Conservation (phyloP, 2,797 vertebrate species). For the Saxicola maurus region DNA sequence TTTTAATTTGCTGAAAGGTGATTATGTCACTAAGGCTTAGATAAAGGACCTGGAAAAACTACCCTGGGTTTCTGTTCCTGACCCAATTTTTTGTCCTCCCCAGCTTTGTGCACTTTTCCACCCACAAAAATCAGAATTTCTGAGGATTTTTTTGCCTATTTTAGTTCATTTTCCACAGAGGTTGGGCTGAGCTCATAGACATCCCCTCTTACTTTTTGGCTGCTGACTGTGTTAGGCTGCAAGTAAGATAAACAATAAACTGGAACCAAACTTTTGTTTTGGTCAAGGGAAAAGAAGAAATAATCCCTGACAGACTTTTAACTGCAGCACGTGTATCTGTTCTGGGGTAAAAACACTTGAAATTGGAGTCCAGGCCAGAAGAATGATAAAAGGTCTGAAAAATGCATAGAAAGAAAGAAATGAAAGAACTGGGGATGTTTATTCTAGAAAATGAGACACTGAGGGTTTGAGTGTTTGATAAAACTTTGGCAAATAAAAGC, state of each 20-base stretch:
- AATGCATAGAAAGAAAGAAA: accelerated
- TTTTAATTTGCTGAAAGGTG: neutral
- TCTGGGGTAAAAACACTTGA: neutral
- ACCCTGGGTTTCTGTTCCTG: neutral
- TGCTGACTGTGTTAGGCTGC: neutral
- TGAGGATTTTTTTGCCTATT: neutral
- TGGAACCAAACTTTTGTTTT: neutral
- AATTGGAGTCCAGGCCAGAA: neutral
- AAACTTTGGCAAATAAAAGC: neutral
- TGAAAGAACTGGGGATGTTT: neutral
- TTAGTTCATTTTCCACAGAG: neutral
- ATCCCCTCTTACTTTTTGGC: neutral
- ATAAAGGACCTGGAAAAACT: neutral
- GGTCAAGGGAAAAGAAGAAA: neutral
- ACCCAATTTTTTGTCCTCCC: neutral
- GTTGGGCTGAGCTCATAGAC: neutral
- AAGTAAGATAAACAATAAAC: neutral
- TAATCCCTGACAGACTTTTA: neutral
- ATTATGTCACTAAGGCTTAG: neutral
- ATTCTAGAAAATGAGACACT: neutral
- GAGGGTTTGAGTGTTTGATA: neutral
- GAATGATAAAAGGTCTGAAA: neutral
- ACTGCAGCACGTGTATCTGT: neutral
- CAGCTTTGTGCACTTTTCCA: neutral
- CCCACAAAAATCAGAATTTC: neutral